These are phyloP conservation scores for Ligdia adustata DNA, from an alignment of 2,888 invertebrate genomes.

Conservation along the genomic window DNA sequence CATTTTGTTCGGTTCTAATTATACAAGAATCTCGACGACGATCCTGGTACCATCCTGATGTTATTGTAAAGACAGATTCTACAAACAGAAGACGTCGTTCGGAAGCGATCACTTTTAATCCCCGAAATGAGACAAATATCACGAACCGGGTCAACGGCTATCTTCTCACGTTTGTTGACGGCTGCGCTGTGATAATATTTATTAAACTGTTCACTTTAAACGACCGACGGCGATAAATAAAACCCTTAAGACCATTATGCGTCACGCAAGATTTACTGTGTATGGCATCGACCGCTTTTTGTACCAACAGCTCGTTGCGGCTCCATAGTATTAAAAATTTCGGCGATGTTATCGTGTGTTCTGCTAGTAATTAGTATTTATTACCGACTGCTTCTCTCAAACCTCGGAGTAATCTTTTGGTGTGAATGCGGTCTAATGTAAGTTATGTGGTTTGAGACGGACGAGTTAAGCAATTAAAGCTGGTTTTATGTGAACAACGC, in stretches of 20 bases:
- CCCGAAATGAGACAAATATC: conserved; percentile 79
- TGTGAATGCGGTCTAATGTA: conserved; percentile 69
- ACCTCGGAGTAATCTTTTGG: conserved; percentile 54
- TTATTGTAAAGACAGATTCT: conserved; percentile 73
- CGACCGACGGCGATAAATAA: conserved; percentile 76
- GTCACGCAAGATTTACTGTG: conserved; percentile 80
- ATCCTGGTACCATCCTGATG: conserved; percentile 64
- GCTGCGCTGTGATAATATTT: conserved; percentile 82
- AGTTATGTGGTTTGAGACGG: conserved; percentile 70
- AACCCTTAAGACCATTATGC: conserved; percentile 73
- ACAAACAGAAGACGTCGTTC: conserved; percentile 74
- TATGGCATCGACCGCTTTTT: conserved; percentile 68
- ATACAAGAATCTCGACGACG: conserved; percentile 61
- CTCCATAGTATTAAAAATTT: conserved; percentile 68
- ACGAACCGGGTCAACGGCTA: conserved; percentile 81
- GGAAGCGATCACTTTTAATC: conserved; percentile 77
- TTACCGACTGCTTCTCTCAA: conserved; percentile 59
- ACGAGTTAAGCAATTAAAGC: conserved; percentile 77
- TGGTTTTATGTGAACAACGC: conserved; percentile 67
- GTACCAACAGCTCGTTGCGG: conserved; percentile 51
- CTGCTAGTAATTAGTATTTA: conserved; percentile 83
- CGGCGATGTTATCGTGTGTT: conserved; percentile 78
- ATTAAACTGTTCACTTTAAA: conserved; percentile 79
- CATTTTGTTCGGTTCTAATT: conserved; percentile 72
- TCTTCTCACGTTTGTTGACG: conserved; percentile 83